Evolutionary conservation across 1,140 invertebrate genomes (phyloP).

Genomic region (Cotesia typhae): DNA sequence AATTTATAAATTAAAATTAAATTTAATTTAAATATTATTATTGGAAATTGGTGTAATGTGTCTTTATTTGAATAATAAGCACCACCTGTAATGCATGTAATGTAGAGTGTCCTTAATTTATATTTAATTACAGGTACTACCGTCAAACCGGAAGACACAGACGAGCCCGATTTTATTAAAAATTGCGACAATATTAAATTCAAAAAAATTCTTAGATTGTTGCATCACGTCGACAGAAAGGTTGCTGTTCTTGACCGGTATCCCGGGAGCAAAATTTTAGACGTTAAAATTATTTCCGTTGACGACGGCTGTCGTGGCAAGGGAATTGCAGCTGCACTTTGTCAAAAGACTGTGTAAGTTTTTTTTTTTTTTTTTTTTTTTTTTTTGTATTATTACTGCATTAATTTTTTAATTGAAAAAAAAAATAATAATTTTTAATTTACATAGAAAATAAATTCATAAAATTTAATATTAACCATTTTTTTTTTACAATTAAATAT

Average conservation of each 20-base stretch:
- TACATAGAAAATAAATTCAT: no score
- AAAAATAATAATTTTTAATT: no score
- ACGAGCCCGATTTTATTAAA: constrained; percentile 57
- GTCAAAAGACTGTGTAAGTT: constrained; percentile 72
- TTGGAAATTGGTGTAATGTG: no score
- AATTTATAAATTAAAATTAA: no score
- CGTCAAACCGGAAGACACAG: constrained; percentile 46
- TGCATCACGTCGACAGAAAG: constrained; percentile 69
- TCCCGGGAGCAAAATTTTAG: constrained; percentile 68
- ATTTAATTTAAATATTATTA: no score
- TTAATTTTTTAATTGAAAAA: no score
- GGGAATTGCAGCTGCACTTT: constrained; percentile 72
- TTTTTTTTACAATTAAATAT: no score
- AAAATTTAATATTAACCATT: no score
- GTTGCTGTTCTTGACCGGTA: constrained; percentile 68
- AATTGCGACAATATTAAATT: constrained; percentile 70
- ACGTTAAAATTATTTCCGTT: constrained; percentile 74
- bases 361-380: background rate
- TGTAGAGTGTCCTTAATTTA: background rate
- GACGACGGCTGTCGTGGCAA: constrained; percentile 72
- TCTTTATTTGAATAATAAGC: background rate
- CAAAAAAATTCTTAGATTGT: constrained; percentile 70
- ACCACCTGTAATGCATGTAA: background rate
- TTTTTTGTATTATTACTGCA: no score
- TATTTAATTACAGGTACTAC: constrained; percentile 41